Evolutionary conservation across 2,888 invertebrate species (phyloP).

Genomic region (Callyntrura guangdongensis): DNA sequence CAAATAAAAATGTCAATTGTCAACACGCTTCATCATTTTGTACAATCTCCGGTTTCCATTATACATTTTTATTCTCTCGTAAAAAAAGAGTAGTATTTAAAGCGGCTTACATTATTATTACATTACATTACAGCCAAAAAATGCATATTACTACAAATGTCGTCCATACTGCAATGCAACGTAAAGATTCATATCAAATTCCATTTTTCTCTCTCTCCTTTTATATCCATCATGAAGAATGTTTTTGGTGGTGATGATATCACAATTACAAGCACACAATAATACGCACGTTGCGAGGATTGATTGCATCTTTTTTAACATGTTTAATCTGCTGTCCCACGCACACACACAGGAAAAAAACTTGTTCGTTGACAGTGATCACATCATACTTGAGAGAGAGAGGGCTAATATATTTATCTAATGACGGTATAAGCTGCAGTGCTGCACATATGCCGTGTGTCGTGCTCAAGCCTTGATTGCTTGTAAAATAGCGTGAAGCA

Average conservation of each 20-base stretch:
- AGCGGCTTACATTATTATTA: conserved; percentile 51
- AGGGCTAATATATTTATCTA: not conserved
- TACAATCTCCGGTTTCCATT: not conserved
- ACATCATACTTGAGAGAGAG: conserved; percentile 12
- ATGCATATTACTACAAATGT: no score
- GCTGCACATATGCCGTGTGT: no score
- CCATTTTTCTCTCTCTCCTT: not conserved
- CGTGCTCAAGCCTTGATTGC: no score
- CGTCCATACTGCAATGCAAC: not conserved
- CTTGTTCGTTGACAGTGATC: conserved; percentile 79
- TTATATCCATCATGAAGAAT: not conserved
- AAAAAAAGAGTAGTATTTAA: conserved; percentile 48
- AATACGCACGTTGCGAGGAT: conserved; percentile 1
- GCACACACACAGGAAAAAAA: conserved; percentile 49
- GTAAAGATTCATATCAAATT: conserved; percentile 68
- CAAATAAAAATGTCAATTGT: conserved; percentile 77
- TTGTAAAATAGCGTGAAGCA: conserved; percentile 12
- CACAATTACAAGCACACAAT: conserved; percentile 49
- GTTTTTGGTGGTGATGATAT: no score
- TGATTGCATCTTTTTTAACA: conserved; percentile 59
- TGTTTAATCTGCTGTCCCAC: conserved; percentile 70
- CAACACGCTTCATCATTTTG: conserved; percentile 44
- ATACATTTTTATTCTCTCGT: conserved; percentile 9
- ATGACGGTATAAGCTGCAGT: not conserved
- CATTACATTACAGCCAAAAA: no score